These are phyloP conservation scores for Leistus spinibarbis DNA, from an alignment of 2,888 invertebrate genomes.

Conservation along the genomic window DNA sequence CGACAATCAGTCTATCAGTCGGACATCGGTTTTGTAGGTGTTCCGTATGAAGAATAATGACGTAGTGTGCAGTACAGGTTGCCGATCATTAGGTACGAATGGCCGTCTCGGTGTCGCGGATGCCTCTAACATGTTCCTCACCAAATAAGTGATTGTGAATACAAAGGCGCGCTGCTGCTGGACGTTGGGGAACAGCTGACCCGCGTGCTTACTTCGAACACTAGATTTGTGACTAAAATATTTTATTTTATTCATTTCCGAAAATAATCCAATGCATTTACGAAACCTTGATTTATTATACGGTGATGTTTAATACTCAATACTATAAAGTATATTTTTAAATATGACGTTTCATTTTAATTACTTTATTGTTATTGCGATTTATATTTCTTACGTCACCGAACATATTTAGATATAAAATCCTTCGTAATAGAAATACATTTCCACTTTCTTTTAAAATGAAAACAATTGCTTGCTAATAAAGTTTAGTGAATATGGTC, in stretches of 20 bases:
- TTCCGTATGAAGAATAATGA: not conserved
- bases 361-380: too few relatives aligned
- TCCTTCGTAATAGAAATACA: too few relatives aligned
- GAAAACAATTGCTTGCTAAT: too few relatives aligned
- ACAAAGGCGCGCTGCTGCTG: not conserved
- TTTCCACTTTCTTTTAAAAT: too few relatives aligned
- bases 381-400: too few relatives aligned
- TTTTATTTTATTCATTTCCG: not conserved
- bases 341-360: not conserved
- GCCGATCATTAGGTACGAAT: not conserved
- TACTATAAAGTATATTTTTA: not conserved
- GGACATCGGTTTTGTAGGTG: too few relatives aligned
- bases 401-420: too few relatives aligned
- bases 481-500: too few relatives aligned
- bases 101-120: not conserved
- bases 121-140: not conserved
- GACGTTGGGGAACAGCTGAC: not conserved
- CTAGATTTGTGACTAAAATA: not conserved
- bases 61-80: not conserved
- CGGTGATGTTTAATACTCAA: not conserved
- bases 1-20: too few relatives aligned
- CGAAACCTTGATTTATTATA: not conserved
- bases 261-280: not conserved
- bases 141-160: not conserved
- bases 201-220: not conserved